phyloP scores from a whole-genome alignment of 2,888 invertebrate genomes.

The Ormyrus thymus region DNA sequence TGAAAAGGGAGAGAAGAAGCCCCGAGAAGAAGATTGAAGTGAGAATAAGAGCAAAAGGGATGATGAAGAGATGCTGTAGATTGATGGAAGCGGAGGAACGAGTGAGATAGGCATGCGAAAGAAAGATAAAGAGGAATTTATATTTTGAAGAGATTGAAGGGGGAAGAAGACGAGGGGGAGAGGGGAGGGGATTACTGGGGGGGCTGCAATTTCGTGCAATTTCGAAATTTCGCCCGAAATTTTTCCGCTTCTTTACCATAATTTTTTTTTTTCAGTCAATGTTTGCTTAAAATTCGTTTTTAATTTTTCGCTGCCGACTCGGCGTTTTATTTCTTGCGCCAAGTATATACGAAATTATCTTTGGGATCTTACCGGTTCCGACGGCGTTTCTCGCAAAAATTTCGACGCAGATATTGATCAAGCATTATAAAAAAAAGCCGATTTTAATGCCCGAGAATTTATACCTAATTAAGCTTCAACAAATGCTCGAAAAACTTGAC shows the following conservation, averaged over 20 bases:
- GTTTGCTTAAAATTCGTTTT: constrained; percentile 7
- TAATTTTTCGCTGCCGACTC: background rate
- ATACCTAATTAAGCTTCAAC: no score
- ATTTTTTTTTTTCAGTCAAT: constrained; percentile 4
- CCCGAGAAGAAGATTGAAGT: constrained; percentile 42
- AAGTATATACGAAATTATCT: no score
- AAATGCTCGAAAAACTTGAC: background rate
- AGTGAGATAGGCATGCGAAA: constrained; percentile 32
- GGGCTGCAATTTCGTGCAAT: constrained; percentile 41
- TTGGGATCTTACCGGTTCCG: no score
- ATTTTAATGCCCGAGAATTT: no score
- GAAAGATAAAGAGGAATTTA: constrained; percentile 42
- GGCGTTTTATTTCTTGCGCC: background rate
- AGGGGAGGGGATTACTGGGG: background rate
- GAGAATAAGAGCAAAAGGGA: constrained; percentile 37
- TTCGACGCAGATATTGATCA: no score
- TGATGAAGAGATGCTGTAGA: constrained; percentile 36
- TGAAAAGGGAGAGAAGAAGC: constrained; percentile 13
- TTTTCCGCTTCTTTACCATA: background rate
- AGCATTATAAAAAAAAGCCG: no score
- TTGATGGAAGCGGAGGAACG: constrained; percentile 44
- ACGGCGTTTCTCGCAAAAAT: no score
- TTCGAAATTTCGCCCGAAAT: constrained; percentile 28
- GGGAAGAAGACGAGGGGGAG: constrained; percentile 23
- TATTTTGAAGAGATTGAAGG: constrained; percentile 49